Evolutionary conservation across 1,140 invertebrate genomes (phyloP), one percentile per base, ranked within the genome.

Genomic region (Drosophila ohnishii): DNA sequence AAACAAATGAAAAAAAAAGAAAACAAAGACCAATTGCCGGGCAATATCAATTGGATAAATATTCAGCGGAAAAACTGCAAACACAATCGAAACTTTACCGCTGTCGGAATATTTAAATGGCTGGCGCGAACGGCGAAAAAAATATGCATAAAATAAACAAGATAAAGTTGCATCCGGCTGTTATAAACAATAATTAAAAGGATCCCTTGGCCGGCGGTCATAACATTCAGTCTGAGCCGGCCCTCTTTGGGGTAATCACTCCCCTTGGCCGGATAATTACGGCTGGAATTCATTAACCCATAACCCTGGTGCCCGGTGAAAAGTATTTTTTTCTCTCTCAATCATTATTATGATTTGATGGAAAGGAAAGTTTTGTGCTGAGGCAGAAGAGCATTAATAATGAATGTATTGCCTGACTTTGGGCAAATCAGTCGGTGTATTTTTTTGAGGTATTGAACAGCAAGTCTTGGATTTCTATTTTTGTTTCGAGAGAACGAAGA

Each of bases 111-210:
- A 82, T 86, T 87, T 81, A 86, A 85, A 72, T 71, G 48, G 35
- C 19, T 35, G 10, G 58, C 19, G 51, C 13, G 44, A 34, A 19
- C 14, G 50, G 6, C 32, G 51, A 44, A 55, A 63, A 56, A 60
- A 65, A 44, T 64, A 40, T 59, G 40, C 37, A 62, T 25, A 73
- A 73, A 71, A 72, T 59, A 47, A 72, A 71, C 69, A 72, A 71
- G 69, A 72, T 72, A 87, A 86, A 82, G 72, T 77, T 87, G 79
- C 75, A 83, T 66, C 53, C 56, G 66, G 71, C 83, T 79, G 83
- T 79, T 86, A 79, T 87, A 76, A 86, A 86, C 83, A 86, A 82
- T 86, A 87, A 86, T 86, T 87, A 86, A 86, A 86, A 86, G 79
- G 83, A 79, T 74, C 83, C 83, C 79, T 79, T 53, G 32, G n/a